A percentile compares a stretch with the other conserved stretches of the same genome.
Evolutionary conservation across 2,797 vertebrate species (phyloP).

Genomic region (Moxostoma hubbsi): DNA sequence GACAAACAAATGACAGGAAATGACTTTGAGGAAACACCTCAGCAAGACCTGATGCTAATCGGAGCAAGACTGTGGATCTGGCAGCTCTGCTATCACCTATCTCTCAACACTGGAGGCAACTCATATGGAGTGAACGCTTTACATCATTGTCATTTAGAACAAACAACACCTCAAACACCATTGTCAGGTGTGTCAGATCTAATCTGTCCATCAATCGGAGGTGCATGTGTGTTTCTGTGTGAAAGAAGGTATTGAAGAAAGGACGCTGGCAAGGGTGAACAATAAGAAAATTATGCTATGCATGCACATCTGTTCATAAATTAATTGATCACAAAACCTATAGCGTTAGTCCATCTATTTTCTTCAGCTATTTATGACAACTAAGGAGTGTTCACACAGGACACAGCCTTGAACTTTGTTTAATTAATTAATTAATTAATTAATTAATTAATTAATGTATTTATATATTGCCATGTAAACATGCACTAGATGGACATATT

Average conservation of each 20-base stretch:
- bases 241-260: conserved; percentile 38
- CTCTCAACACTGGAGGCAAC: conserved; percentile 60
- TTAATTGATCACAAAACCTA: conserved; percentile 47
- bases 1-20: conserved; percentile 86
- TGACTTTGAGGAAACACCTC: conserved; percentile 79
- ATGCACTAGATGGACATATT: no score
- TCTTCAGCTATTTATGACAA: conserved; percentile 42
- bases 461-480: conserved; percentile 47
- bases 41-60: conserved; percentile 81
- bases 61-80: conserved; percentile 78
- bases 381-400: not conserved
- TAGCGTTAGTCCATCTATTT: no score
- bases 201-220: conserved; percentile 83
- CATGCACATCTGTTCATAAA: conserved; percentile 53
- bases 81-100: conserved; percentile 66
- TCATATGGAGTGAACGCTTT: conserved; percentile 62
- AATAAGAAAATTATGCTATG: conserved; percentile 57
- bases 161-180: conserved; percentile 79
- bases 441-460: not conserved
- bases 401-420: conserved; percentile 20
- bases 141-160: conserved; percentile 81
- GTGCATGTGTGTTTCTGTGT: conserved; percentile 23
- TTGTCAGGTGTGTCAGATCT: conserved; percentile 83
- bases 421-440: no score
- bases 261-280: conserved; percentile 52